These are phyloP conservation scores for Butorides virescens DNA, from an alignment of 2,113 vertebrate species.

Conservation along the genomic window DNA sequence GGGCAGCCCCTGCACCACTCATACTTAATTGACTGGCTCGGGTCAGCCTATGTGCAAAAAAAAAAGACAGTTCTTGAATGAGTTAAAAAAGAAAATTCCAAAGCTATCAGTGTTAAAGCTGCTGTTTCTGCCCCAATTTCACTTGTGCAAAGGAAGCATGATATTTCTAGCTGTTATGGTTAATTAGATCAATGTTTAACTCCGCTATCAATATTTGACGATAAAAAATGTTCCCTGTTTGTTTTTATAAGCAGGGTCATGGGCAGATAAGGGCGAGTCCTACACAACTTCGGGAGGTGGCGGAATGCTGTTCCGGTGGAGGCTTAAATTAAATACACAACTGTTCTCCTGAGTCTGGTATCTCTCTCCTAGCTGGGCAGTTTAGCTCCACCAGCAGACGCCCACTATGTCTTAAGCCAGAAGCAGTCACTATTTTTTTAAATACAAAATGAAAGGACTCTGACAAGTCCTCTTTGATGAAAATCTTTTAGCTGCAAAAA, in stretches of 20 bases:
- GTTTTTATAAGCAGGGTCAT: conserved; percentile 18
- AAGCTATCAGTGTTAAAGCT: background rate
- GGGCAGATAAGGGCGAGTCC: background rate
- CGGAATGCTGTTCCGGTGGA: background rate
- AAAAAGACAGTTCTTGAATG: background rate
- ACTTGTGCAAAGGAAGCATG: background rate
- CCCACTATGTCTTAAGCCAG: background rate
- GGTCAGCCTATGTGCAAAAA: background rate
- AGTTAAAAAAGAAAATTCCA: background rate
- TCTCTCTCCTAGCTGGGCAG: background rate
- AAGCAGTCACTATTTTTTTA: background rate
- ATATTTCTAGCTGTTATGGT: background rate
- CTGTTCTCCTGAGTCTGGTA: background rate
- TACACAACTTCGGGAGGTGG: background rate
- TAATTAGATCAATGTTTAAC: conserved; percentile 56
- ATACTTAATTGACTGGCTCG: background rate
- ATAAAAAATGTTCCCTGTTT: conserved; percentile 27
- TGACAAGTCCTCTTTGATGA: background rate
- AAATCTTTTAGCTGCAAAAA: background rate
- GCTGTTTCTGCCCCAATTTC: background rate
- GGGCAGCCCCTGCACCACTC: background rate
- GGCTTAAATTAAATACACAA: background rate
- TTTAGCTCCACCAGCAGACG: background rate
- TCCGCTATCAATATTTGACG: conserved; percentile 12
- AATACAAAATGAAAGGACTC: background rate